Base-by-base conservation (phyloP, 2,888 invertebrate genomes). In the Chironomus tentans region DNA sequence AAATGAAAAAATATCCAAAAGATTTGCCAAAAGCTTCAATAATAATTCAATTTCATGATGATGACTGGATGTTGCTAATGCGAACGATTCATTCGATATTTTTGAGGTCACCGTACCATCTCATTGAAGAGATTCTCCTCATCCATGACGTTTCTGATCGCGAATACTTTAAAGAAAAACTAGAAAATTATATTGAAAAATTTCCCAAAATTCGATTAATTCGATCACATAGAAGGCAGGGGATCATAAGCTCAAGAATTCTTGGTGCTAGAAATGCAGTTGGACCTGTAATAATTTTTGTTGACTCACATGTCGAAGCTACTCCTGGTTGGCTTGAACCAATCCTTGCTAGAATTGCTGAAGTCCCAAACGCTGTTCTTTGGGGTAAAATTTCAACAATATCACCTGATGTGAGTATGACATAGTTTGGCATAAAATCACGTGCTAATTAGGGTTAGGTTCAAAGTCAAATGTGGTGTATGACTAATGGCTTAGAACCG, bases 61-160 rank as follows among this genome's bases (percentile, higher is more conserved):
- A 72, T n/a, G 72, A 24, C 15, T 72, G 72, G 72, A 15, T n/a
- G 28, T n/a, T 72, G 28, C 38, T 68, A 3, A 24, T 56, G 61
- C 21, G 72, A 18, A 72, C 72, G 3, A 18, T 72, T 28, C 61
- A 72, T 15, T 72, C 72, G 10, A 15, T 72, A 12, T 10, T 72
- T 6, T 1, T 15, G 1, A 6, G 38, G 15, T 22, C 72, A 10
- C 62, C 72, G 2, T 15, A 18, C 3, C 50, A 72, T 21, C n/a
- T 72, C 12, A 12, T 61, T n/a, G 72, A 61, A 38, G 72, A 72
- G 38, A 61, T 72, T 18, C 12, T 72, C 1, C 28, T 72, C 2
- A 56, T 72, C 18, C 56, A 72, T 5, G 72, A 72, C 18, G n/a
- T 15, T 2, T 72, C 72, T 18, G 61, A 61, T 38, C 28, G 61